phyloP scores from a whole-genome alignment of 1,140 invertebrate species.

The Rhopalosiphum padi region DNA sequence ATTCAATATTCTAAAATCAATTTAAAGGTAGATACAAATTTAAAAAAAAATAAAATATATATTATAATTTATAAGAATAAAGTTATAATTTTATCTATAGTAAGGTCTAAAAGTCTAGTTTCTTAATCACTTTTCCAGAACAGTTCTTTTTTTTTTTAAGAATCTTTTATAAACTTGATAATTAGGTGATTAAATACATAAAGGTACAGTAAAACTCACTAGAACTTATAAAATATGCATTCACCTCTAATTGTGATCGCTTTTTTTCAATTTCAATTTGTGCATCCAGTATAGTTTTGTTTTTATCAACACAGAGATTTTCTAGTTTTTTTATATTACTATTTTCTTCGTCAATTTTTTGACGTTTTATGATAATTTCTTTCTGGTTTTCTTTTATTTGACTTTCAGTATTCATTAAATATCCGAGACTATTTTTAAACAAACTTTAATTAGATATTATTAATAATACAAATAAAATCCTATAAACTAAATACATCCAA shows the following conservation, averaged over 20 bases:
- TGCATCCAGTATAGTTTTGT: background rate
- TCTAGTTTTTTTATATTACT: background rate
- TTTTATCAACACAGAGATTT: background rate
- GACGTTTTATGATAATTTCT: slow-evolving; percentile 2
- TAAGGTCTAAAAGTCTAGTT: background rate
- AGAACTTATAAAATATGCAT: background rate
- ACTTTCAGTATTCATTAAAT: background rate
- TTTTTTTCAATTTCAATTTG: slow-evolving; percentile 21
- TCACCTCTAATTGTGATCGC: background rate
- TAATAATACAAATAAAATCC: background rate
- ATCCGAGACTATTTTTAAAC: background rate
- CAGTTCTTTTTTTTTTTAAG: no score
- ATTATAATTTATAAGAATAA: background rate
- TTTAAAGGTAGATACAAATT: background rate
- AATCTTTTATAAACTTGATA: no score
- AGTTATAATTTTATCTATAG: background rate
- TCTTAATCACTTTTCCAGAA: background rate
- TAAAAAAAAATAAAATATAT: background rate
- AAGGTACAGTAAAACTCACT: no score
- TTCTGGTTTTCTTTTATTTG: slow-evolving; percentile 21
- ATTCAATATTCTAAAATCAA: background rate
- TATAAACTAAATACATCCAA: background rate
- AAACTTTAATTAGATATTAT: background rate
- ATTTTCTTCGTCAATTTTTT: background rate
- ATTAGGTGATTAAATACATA: no score